A percentile compares a stretch with the other conserved stretches of the same genome.
Evolutionary conservation across 2,888 invertebrate species (phyloP).

Genomic region (Dichetophora obliterata): DNA sequence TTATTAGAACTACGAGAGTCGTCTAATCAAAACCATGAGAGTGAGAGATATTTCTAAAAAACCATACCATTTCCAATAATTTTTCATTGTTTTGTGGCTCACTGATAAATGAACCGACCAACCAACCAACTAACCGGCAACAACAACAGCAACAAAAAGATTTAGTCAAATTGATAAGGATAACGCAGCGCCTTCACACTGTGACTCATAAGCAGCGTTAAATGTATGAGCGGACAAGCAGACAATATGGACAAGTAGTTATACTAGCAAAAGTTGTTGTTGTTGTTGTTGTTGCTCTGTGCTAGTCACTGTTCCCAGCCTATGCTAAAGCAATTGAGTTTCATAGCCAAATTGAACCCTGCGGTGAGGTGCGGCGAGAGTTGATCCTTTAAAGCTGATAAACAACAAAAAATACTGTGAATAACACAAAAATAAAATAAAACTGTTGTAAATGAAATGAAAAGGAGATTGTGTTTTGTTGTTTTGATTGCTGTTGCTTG

Average conservation of each 20-base stretch:
- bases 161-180: slow-evolving; percentile 59
- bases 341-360: slow-evolving; percentile 18
- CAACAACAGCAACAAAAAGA: slow-evolving; percentile 47
- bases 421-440: slow-evolving; percentile 13
- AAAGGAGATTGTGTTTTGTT: slow-evolving; percentile 12
- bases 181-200: slow-evolving; percentile 51
- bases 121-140: slow-evolving; percentile 47
- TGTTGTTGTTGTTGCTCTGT: slow-evolving; percentile 4
- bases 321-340: neutral
- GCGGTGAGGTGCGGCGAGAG: slow-evolving; percentile 12
- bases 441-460: slow-evolving; percentile 23
- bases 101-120: slow-evolving; percentile 57
- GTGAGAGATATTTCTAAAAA: slow-evolving; percentile 3
- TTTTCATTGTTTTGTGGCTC: slow-evolving; percentile 57
- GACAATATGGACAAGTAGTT: slow-evolving; percentile 9
- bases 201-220: neutral
- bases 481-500: slow-evolving; percentile 9
- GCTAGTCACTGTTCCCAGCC: neutral
- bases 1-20: neutral
- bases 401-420: neutral
- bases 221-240: neutral
- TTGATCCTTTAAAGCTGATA: slow-evolving; percentile 23
- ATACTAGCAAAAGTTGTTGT: neutral
- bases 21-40: neutral
- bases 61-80: slow-evolving; percentile 54